Base-by-base conservation (phyloP, 2,888 invertebrate species). In the Chloroclysta siterata region DNA sequence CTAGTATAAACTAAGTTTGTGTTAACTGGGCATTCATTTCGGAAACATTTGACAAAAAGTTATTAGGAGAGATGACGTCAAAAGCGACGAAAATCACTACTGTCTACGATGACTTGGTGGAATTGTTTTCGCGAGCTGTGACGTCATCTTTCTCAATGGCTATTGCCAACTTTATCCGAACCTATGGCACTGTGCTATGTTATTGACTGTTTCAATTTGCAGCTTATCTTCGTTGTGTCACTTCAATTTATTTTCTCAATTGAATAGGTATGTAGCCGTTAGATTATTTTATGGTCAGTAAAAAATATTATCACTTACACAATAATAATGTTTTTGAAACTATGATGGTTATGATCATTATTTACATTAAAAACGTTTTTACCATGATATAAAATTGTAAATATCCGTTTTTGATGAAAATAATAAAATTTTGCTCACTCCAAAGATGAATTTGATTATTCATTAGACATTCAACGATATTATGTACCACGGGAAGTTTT, bases 371-470 rank as follows among this genome's bases (percentile, higher is more conserved):
- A 33, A 33, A 33, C 3, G 8, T 33, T 7, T 33, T 33, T 33
- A 33, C 33, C 22, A 22, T 22, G 1, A 22, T 7, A 3, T 33
- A 33, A 8, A 7, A 5, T 33, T 33, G 33, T 33, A 33, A 33
- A 33, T 33, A 33, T 33, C 33, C 33, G 33, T 33, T 33, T 6
- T 33, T 6, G 5, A 33, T 33, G 8, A 33, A 33, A 33, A 6
- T 33, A 33, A 2, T 6, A 75, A 76, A 72, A 80, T 72, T 84
- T 76, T 78, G 76, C 75, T 74, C 73, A 73, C 75, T 78, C 86
- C 87, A 87, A 88, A 87, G 87, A 87, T 65, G 65, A 69, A 72
- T 75, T 72, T 75, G 17, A 69, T 72, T 73, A 65, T 71, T 76
- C 71, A 77, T 75, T 78, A 74, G 70, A 74, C 76, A 73, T 75